Evolutionary conservation across 2,113 vertebrate genomes (phyloP), one percentile per base, ranked within the genome.

Genomic region (Gnathonemus echidnorhynchus): DNA sequence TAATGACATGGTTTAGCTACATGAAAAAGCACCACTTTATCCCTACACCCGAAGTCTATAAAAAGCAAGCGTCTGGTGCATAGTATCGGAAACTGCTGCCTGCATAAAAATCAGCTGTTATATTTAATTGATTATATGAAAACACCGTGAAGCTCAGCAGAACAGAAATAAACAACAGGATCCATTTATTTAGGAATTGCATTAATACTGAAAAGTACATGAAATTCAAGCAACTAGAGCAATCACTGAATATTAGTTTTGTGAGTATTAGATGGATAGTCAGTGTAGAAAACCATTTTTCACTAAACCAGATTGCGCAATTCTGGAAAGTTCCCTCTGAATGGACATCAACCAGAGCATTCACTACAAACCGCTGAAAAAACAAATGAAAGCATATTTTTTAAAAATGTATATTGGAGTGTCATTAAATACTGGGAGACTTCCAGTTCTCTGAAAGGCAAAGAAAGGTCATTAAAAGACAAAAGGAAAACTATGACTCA

Each of bases 351-450:
- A 35, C 48, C 83, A n/a, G 2, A 45, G 74, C 90, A 46, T 48
- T 90, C 90, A 84, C 24, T 87, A 52, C 83, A 42, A 88, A 86
- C 46, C 31, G 2, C 70, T 77, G 70, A 39, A 77, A 77, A 77
- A 77, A 90, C 90, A 45, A 46, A 89, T 48, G 70, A 31, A 89
- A 86, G 58, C 1, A 0, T 48, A 39, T 74, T 87, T 93, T 90
- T 92, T 91, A 91, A 90, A 53, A 91, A 90, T 49, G 80, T 70
- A 15, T 83, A 31, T 21, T 49, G 31, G 88, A 45, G 52, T 84
- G 46, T 92, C 87, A 93, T 93, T 89, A 93, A 88, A 91, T 77
- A 53, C 89, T 93, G 91, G 92, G 92, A 93, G 86, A 21, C 50
- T 77, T 86, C 31, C 87, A 92, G 90, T 92, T 92, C 89, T 92